Base-by-base conservation (phyloP, 64 coral and sea anemone genomes). In the Porites lutea region DNA sequence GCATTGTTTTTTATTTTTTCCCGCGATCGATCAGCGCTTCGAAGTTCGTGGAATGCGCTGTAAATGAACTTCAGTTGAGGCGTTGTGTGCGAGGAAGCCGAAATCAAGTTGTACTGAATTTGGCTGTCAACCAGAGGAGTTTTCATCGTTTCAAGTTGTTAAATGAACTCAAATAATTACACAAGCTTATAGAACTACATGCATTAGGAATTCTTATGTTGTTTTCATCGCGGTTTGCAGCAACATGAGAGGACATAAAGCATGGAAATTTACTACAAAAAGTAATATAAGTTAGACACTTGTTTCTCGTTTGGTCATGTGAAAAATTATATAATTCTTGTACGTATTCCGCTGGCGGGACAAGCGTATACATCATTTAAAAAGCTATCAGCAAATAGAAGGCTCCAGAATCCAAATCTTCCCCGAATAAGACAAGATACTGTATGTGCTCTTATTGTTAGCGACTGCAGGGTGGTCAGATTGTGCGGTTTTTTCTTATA, bases 141-240 rank as follows among this genome's bases (percentile, higher is more conserved):
- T 49, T 16, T 48, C 14, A 13, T 84, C 6, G 0, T 11, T 68
- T 21, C 61, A 75, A 75, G 63, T 48, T 13, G 7, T 67, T 84
- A 18, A 68, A n/a, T 82, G 59, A 82, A 50, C 62, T 48, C 15
- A 16, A 48, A 37, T 63, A 45, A 64, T 52, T 50, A 84, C 47
- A 13, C 46, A 3, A 51, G 68, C 61, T 67, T 84, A 67, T 53
- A 63, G 81, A 84, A n/a, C 81, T 45, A n/a, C n/a, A n/a, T n/a
- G n/a, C n/a, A 66, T 16, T 19, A 52, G 57, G 79, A 3, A 59
- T 57, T 13, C 23, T 63, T 57, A 50, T 52, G 37, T n/a, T 67
- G 15, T 16, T 84, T 13, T 22, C 48, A 47, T 7, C 44, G 18
- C 68, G 11, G 21, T 63, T 68, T 52, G 62, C 20, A 47, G 45